Evolutionary conservation across 2,113 vertebrate genomes (phyloP), one percentile per base, ranked within the genome.

Genomic region (Sitta europaea): DNA sequence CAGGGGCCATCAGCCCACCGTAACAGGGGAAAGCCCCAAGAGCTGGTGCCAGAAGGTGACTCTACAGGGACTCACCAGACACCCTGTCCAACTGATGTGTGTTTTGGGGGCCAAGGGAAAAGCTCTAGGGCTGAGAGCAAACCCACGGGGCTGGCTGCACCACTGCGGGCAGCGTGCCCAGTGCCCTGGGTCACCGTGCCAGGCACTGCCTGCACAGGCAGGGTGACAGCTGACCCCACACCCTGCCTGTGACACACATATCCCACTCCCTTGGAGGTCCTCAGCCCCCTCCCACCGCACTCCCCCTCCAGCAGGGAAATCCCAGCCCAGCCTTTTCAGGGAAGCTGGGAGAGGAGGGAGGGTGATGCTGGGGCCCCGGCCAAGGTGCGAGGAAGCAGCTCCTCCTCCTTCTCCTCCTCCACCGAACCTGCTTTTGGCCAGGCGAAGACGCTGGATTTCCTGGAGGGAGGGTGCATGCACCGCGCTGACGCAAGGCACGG

Each of bases 381-480:
- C 72, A 94, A 93, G 82, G 82, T 86, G 89, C 1, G 78, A 96
- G 86, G 65, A 86, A 87, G 80, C 71, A 58, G 54, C 81, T 86
- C 74, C 82, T 61, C 74, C 92, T 94, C 79, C 70, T 83, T 31
- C 81, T 92, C 42, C 77, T 78, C 67, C 45, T 88, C 86, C 84
- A 35, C 62, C 2, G 19, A 94, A 94, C 92, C 88, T 92, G 91
- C 86, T 88, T n/a, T 71, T 31, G 75, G 87, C 87, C 86, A 27
- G 76, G 85, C 82, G 6, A 24, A 88, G 91, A 65, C 71, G 55
- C 2, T 95, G 79, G 80, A 82, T 95, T 97, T 97, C 95, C 95
- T 96, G 96, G 91, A 97, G 92, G 95, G 94, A 96, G 82, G 93
- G 96, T 85, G 94, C 90, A 93, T 48, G 92, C 95, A 91, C 72